phyloP scores from a whole-genome alignment of 2,888 invertebrate genomes.

The Pherbina coryleti region DNA sequence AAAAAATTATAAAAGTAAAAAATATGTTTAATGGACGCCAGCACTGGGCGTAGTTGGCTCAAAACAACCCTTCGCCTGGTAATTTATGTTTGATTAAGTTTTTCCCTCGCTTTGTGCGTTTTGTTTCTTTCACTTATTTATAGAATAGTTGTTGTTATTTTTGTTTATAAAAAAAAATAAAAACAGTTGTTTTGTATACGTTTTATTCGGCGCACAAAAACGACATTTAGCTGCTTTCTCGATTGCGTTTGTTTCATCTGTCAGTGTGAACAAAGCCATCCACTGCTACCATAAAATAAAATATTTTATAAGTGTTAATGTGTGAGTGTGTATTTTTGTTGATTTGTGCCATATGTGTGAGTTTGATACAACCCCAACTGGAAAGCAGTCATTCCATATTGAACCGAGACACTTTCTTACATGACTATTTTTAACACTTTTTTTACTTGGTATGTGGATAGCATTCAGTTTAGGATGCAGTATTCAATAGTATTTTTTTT shows the following conservation, averaged over 20 bases:
- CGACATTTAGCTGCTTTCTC: conserved; percentile 4
- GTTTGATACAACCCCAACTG: too few species aligned
- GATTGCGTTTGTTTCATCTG: conserved; percentile 34
- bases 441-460: too few species aligned
- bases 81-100: conserved; percentile 13
- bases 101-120: neutral
- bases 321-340: neutral
- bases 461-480: too few species aligned
- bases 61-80: neutral
- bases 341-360: too few species aligned
- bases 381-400: too few species aligned
- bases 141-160: neutral
- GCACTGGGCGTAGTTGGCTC: neutral
- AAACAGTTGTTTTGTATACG: neutral
- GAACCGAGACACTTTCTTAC: too few species aligned
- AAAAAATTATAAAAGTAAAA: neutral
- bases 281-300: conserved; percentile 16
- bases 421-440: too few species aligned
- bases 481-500: too few species aligned
- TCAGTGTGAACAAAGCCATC: conserved; percentile 23
- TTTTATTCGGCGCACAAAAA: neutral
- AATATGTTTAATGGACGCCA: too few species aligned
- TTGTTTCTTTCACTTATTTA: neutral
- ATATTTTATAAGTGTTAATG: conserved; percentile 9
- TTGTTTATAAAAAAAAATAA: neutral